phyloP scores from a whole-genome alignment of 23 tunicate genomes.

The Oikopleura dioica region DNA sequence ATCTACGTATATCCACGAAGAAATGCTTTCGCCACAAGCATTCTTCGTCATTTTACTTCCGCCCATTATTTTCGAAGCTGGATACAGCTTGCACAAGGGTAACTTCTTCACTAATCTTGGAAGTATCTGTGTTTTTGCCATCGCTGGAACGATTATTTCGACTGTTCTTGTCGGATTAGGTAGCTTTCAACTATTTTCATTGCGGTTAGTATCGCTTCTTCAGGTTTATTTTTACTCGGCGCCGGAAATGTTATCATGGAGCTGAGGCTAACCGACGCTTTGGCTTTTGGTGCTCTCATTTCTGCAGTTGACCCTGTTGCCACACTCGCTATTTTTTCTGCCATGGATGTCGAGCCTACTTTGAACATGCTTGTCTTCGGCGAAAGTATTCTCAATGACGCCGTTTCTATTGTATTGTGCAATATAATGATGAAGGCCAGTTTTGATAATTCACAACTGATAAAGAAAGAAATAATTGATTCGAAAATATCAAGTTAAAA shows the following conservation, averaged over 20 bases:
- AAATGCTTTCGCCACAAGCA: constrained; percentile 63
- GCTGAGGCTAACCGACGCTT: constrained; percentile 16
- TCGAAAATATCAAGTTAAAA: too few relatives aligned
- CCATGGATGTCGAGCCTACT: constrained; percentile 85
- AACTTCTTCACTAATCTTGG: constrained; percentile 81
- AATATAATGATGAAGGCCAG: neutral
- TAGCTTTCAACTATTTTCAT: too few relatives aligned
- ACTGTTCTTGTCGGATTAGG: constrained; percentile 94
- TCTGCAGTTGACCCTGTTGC: constrained; percentile 99
- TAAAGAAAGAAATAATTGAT: too few relatives aligned
- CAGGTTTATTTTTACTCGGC: neutral
- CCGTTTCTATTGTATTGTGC: constrained; percentile 61
- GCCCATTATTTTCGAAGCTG: constrained; percentile 96
- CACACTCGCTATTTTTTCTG: constrained; percentile 85
- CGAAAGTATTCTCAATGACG: constrained; percentile 90
- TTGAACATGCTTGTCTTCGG: constrained; percentile 96
- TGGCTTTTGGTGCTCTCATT: constrained; percentile 80
- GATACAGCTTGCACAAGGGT: constrained; percentile 78
- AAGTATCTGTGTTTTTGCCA: constrained; percentile 57
- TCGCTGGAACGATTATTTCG: constrained; percentile 67
- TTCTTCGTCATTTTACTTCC: constrained; percentile 71
- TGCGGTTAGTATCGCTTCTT: too few relatives aligned
- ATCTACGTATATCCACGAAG: constrained; percentile 18
- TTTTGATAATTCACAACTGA: too few relatives aligned
- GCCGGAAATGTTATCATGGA: neutral